Evolutionary conservation across 2,888 invertebrate genomes (phyloP).

Genomic region (Mactromeris polynyma): DNA sequence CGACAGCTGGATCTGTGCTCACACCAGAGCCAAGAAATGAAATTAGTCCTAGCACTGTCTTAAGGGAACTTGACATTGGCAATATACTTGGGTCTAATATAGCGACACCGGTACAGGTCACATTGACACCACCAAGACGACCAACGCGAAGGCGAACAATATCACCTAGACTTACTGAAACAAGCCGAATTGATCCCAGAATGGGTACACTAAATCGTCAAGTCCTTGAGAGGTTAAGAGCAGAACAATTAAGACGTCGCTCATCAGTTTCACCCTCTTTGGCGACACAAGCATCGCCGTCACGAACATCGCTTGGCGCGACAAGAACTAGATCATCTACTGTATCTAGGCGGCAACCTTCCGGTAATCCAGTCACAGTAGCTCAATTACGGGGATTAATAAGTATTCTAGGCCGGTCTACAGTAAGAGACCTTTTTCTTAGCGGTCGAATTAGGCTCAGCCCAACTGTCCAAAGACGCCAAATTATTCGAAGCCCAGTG

Average conservation of each 20-base stretch:
- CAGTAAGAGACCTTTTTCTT: conserved; percentile 20
- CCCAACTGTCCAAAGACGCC: conserved; percentile 30
- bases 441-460: conserved; percentile 11
- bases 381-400: conserved; percentile 10
- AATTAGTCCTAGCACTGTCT: conserved; percentile 16
- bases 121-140: neutral
- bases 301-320: neutral
- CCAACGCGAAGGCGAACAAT: neutral
- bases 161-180: neutral
- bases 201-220: neutral
- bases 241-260: neutral
- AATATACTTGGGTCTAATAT: conserved; percentile 44
- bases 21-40: conserved; percentile 46
- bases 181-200: neutral
- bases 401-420: conserved; percentile 13
- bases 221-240: neutral
- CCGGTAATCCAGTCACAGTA: neutral
- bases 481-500: conserved; percentile 18
- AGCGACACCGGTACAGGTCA: conserved; percentile 13
- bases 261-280: neutral
- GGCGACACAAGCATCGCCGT: neutral
- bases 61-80: conserved; percentile 35
- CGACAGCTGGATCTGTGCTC: conserved; percentile 41
- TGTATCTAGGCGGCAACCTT: neutral
- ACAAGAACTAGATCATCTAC: neutral